Evolutionary conservation across 2,888 invertebrate genomes (phyloP).

Genomic region (Strigamia crassipes): DNA sequence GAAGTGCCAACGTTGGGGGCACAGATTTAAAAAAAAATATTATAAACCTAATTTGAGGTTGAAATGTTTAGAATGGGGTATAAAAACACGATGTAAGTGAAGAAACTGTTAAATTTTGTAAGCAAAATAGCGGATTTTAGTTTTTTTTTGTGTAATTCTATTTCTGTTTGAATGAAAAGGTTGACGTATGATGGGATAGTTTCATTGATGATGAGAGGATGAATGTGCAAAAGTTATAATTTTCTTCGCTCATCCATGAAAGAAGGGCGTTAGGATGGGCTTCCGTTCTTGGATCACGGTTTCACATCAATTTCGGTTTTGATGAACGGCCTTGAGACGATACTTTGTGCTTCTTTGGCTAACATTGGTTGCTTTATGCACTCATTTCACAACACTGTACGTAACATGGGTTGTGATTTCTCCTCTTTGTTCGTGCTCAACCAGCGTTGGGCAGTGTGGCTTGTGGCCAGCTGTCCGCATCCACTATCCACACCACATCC

Average conservation of each 20-base stretch:
- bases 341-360: not conserved
- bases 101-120: too few relatives aligned
- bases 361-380: constrained; percentile 6
- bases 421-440: constrained; percentile 19
- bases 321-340: constrained; percentile 6
- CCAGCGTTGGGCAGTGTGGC: constrained; percentile 37
- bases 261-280: constrained; percentile 30
- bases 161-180: not conserved
- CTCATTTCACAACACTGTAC: constrained; percentile 13
- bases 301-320: not conserved
- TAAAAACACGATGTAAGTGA: too few relatives aligned
- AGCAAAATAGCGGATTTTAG: too few relatives aligned
- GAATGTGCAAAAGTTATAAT: constrained; percentile 39
- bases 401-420: constrained; percentile 18
- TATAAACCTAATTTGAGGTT: not conserved
- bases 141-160: too few relatives aligned
- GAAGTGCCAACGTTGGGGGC: not conserved
- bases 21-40: too few relatives aligned
- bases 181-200: not conserved
- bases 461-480: constrained; percentile 42
- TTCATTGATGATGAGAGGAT: constrained; percentile 34
- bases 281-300: constrained; percentile 14
- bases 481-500: constrained; percentile 29
- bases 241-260: constrained; percentile 29
- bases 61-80: too few relatives aligned